Percentiles rank a stretch among this genome's conserved stretches.
Evolutionary conservation across 2,113 vertebrate species (phyloP).

Genomic region (Sapajus apella): DNA sequence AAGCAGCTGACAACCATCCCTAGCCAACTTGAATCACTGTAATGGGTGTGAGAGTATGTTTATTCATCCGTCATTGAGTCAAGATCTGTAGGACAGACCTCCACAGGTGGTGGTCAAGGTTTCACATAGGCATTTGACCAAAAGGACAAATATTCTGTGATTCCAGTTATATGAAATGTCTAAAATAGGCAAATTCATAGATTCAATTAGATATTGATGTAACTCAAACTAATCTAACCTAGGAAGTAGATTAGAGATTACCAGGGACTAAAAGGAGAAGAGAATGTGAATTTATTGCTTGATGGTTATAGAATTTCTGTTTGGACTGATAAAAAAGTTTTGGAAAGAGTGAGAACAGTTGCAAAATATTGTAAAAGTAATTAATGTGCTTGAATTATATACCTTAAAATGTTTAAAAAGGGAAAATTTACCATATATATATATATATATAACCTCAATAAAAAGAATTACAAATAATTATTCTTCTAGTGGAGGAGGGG

Average conservation of each 20-base stretch:
- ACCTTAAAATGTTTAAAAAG: not conserved
- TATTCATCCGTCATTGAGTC: too few species aligned
- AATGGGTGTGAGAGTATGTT: too few species aligned
- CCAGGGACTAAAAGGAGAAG: not conserved
- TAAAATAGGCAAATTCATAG: not conserved
- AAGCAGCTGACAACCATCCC: too few species aligned
- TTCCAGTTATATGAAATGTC: not conserved
- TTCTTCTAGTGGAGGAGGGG: not conserved
- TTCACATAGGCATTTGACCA: not conserved
- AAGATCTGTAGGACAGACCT: too few species aligned
- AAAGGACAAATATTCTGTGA: not conserved
- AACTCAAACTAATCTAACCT: too few species aligned
- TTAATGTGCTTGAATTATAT: not conserved
- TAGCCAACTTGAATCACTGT: too few species aligned
- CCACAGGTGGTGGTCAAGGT: too few species aligned
- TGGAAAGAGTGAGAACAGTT: not conserved
- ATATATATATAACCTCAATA: not conserved
- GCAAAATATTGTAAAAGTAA: not conserved
- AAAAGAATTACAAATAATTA: not conserved
- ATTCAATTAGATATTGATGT: too few species aligned
- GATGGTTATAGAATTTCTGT: not conserved
- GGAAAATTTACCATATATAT: not conserved
- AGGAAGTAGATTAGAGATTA: not conserved
- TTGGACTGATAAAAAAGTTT: not conserved
- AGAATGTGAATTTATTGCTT: not conserved